Base-by-base conservation (phyloP, 1,140 invertebrate genomes). In the Achatina immaculata region DNA sequence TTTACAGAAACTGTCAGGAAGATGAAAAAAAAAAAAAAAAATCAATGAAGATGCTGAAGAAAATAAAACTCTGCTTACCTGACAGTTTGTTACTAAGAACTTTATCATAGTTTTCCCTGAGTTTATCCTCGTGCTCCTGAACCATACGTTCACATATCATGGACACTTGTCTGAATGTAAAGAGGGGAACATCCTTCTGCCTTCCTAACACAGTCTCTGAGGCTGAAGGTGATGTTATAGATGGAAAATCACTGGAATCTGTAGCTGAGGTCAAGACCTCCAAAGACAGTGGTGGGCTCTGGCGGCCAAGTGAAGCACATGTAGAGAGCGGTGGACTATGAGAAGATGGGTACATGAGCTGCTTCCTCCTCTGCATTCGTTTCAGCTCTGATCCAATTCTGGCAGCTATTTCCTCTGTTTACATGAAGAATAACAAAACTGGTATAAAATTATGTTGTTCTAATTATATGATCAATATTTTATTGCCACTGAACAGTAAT, bases 81-180 rank as follows among this genome's bases (percentile, higher is more conserved):
- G 96, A 95, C 85, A 99, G 93, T 92, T 98, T 98, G 89, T 94
- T 94, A 86, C 94, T 96, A 84, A 99, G 93, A 85, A 97, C 96
- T 85, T 95, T 94, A 92, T 99, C 96, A 91, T 99, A 99, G 92
- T 98, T 95, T 89, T 97, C 95, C 88, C 96, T 94, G 78, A 99
- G 95, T 89, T 96, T 94, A 85, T 94, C 94, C 92, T 99, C 97
- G 84, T 96, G 94, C 88, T 99, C 97, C 89, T 96, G 95, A 58
- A 99, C 92, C 95, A 99, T 96, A 85, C 96, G 94, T 92, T 98
- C 97, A 92, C 97, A 99, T 84, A 99, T 98, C 89, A 98, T 93
- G 86, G 96, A 95, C 86, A 99, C 97, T 95, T 98, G 90, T 38
- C 95, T 96, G 89, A 98, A 98, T 83, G 97, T 98, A 91, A 99